These are phyloP conservation scores for Seira sanloemensis DNA, from an alignment of 2,888 invertebrate species.

Conservation along the genomic window DNA sequence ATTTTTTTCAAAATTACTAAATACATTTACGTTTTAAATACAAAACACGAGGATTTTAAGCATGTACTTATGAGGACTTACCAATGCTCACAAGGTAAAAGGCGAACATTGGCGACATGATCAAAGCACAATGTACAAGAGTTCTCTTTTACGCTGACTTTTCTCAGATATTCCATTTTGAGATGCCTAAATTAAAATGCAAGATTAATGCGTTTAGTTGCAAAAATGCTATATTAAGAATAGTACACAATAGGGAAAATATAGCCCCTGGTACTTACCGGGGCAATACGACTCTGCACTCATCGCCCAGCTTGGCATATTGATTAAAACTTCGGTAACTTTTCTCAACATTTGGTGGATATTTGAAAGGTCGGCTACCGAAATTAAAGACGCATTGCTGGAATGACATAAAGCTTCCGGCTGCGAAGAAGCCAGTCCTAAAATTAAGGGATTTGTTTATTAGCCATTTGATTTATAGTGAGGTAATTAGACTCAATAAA, in stretches of 20 bases:
- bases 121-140: constrained; percentile 93
- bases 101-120: constrained; percentile 82
- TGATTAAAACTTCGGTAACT: constrained; percentile 86
- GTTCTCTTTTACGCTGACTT: constrained; percentile 86
- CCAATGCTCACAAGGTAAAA: constrained; percentile 83
- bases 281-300: constrained; percentile 89
- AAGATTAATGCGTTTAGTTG: constrained; percentile 9
- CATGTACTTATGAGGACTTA: constrained; percentile 78
- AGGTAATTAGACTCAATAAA: too few relatives aligned
- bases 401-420: constrained; percentile 97
- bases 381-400: constrained; percentile 97
- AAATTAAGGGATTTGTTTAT: too few relatives aligned
- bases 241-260: neutral
- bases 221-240: too few relatives aligned
- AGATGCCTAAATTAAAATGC: constrained; percentile 82
- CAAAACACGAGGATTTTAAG: too few relatives aligned
- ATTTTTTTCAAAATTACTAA: constrained; percentile 20
- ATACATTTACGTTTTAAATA: neutral
- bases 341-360: constrained; percentile 82
- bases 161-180: constrained; percentile 84
- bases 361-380: constrained; percentile 86
- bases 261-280: constrained; percentile 76
- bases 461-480: too few relatives aligned
- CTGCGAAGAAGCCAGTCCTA: constrained; percentile 93
- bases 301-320: constrained; percentile 83